Evolutionary conservation across 2,113 vertebrate genomes (phyloP).

Genomic region (Vireo altiloquus): DNA sequence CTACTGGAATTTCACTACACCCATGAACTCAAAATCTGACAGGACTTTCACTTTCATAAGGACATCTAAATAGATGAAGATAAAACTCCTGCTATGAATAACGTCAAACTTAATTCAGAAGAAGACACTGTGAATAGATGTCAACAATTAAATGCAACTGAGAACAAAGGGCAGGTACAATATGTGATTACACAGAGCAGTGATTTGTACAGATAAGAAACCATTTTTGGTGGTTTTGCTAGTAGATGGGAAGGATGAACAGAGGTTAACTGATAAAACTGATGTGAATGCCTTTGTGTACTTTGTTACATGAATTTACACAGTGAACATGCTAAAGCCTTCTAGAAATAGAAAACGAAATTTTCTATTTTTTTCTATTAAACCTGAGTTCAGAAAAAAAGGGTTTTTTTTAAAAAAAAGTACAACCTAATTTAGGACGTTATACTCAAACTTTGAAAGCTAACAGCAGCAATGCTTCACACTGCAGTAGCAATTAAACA

Average conservation of each 20-base stretch:
- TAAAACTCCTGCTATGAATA: not conserved
- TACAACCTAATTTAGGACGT: not conserved
- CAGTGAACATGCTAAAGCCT: not conserved
- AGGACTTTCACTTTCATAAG: not conserved
- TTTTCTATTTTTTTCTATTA: not conserved
- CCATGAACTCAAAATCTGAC: not conserved
- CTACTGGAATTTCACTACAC: not conserved
- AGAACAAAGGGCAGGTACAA: not conserved
- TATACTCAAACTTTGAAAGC: not conserved
- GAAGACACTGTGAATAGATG: not conserved
- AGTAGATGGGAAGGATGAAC: not conserved
- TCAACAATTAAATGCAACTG: not conserved
- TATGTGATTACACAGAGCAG: not conserved
- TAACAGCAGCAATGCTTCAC: not conserved
- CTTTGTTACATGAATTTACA: not conserved
- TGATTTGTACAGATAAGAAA: not conserved
- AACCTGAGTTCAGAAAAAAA: not conserved
- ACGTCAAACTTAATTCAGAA: not conserved
- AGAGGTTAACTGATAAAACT: not conserved
- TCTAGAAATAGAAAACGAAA: not conserved
- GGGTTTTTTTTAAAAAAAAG: not conserved
- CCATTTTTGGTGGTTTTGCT: not conserved
- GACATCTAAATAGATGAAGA: not conserved
- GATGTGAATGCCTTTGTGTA: not conserved
- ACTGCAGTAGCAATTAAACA: not conserved